Base-by-base conservation (phyloP, 2,113 vertebrate species). In the Halcyon senegalensis region DNA sequence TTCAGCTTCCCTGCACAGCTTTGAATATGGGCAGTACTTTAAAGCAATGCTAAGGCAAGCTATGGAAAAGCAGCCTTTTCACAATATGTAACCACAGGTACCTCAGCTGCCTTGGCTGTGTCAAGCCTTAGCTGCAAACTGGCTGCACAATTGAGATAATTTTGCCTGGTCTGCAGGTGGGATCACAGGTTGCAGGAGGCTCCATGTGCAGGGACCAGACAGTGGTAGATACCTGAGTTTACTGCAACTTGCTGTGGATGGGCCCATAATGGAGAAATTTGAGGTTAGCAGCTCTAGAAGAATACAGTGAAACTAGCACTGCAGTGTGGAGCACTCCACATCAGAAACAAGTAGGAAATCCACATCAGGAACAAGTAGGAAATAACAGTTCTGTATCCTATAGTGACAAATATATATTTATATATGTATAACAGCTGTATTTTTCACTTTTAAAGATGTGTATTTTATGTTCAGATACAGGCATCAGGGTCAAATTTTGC, bases 171-270 rank as follows among this genome's bases (percentile, higher is more conserved):
- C 62, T 72, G 75, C 58, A 55, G 13, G 17, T 48, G 44, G 35
- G 35, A 46, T 48, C 3, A 5, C 13, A 62, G 55, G 15, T 70
- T 43, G 23, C 58, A 23, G 35, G 16, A 56, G 35, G 31, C 11
- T 88, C 12, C 1, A 0, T 13, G 33, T 20, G 12, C 13, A 24
- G 10, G 28, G 44, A 35, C 12, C 48, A 55, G 28, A 33, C 28
- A 0, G 0, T 2, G 21, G 50, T 3, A 11, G 63, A 12, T 3
- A 60, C 4, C 27, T 43, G 30, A 68, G 11, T 18, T 55, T 21
- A 31, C 44, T 37, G 41, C 1, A 4, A 2, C 39, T 43, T n/a
- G 35, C 24, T 84, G 18, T 37, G 8, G 16, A 24, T 1, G 1
- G 7, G 14, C 7, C 16, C 5, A 5, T 17, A 30, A n/a, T 0